These are phyloP conservation scores for Eupeodes corollae DNA, from an alignment of 1,140 invertebrate species.

Conservation along the genomic window DNA sequence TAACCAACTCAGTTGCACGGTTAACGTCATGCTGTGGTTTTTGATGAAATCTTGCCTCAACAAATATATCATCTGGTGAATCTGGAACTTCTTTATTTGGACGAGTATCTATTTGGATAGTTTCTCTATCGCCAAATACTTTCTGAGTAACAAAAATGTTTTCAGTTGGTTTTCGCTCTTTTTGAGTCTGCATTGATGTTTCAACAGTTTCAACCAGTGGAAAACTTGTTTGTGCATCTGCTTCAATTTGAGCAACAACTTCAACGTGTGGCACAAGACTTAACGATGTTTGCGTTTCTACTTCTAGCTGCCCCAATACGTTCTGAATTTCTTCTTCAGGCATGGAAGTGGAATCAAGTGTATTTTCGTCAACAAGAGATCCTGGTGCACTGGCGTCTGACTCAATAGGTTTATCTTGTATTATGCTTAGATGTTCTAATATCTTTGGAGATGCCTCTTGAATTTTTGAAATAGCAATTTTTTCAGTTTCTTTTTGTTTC, in stretches of 20 bases:
- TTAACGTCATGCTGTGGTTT: constrained; percentile 23
- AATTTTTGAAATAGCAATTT: background rate
- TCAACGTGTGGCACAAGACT: constrained; percentile 23
- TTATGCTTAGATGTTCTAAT: constrained; percentile 16
- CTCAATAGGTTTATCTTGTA: constrained; percentile 14
- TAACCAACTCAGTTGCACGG: constrained; percentile 32
- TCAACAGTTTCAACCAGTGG: constrained; percentile 20
- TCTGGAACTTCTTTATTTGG: constrained; percentile 42
- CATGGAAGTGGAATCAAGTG: constrained; percentile 28
- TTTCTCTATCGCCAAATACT: constrained; percentile 55
- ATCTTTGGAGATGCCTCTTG: constrained; percentile 14
- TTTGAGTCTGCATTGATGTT: constrained; percentile 26
- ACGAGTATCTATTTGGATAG: constrained; percentile 64
- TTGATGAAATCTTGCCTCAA: constrained; percentile 59
- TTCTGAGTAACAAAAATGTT: constrained; percentile 59
- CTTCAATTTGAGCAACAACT: constrained; percentile 33
- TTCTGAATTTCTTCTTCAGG: constrained; percentile 30
- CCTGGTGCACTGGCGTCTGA: constrained; percentile 9
- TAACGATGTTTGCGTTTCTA: constrained; percentile 42
- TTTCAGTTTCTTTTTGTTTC: background rate
- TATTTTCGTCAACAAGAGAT: constrained; percentile 23
- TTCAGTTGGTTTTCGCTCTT: constrained; percentile 42
- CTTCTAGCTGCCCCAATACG: constrained; percentile 11
- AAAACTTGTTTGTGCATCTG: constrained; percentile 50
- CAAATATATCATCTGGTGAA: constrained; percentile 47